A percentile compares a stretch with the other conserved stretches of the same genome.
Conservation (phyloP, 1,140 invertebrate species). For the Pseudomyrmex concolor region DNA sequence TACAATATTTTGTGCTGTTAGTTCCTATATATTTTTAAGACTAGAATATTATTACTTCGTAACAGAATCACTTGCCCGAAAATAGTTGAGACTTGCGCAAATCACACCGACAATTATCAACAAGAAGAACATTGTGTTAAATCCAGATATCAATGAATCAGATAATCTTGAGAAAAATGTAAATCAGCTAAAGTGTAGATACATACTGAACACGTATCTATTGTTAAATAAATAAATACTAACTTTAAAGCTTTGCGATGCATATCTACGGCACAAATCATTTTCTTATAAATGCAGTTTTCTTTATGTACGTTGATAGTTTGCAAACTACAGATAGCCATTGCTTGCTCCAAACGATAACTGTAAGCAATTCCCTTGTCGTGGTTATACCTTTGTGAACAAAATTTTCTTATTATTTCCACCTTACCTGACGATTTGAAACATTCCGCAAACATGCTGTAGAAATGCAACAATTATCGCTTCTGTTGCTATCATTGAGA, state of each 20-base stretch:
- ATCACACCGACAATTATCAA: not conserved
- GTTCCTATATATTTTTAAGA: too few relatives aligned
- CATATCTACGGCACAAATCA: conserved; percentile 25
- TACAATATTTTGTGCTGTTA: too few relatives aligned
- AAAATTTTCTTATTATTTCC: too few relatives aligned
- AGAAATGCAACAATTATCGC: not conserved
- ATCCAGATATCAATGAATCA: not conserved
- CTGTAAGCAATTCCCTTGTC: not conserved
- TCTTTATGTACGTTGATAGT: too few relatives aligned
- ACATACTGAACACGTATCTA: not conserved
- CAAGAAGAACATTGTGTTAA: not conserved
- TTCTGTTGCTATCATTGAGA: not conserved
- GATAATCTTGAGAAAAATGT: not conserved
- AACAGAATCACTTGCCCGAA: not conserved
- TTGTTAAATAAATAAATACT: not conserved
- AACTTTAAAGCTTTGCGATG: conserved; percentile 17
- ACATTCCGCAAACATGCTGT: conserved; percentile 8
- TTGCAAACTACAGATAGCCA: not conserved
- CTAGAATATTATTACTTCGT: too few relatives aligned
- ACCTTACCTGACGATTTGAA: not conserved
- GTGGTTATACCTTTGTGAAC: too few relatives aligned
- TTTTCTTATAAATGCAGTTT: not conserved
- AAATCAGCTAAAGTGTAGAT: too few relatives aligned
- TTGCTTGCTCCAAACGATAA: conserved; percentile 16
- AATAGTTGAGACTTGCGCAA: not conserved